Evolutionary conservation across 2,113 vertebrate species (phyloP), one percentile per base, ranked within the genome.

Genomic region (Riparia riparia): DNA sequence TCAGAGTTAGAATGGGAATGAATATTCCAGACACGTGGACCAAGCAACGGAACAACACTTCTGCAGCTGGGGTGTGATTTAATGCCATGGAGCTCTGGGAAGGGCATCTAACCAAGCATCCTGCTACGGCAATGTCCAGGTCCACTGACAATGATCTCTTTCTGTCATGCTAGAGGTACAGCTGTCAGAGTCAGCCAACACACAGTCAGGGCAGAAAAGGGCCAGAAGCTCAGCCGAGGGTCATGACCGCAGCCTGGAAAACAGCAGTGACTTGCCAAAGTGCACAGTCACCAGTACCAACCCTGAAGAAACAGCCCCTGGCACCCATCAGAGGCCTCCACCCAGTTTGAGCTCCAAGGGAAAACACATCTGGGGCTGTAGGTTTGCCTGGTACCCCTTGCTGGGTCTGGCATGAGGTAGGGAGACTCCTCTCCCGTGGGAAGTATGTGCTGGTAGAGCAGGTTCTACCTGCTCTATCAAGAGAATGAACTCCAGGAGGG

Each of bases 351-450:
- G 18, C 1, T 68, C 9, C 14, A 4, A 4, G 12, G 32, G 10
- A 61, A 14, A 7, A 49, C 5, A 7, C 1, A 8, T 17, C 17
- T 7, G 2, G 19, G 34, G 17, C 29, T 78, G 5, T 5, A 12
- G 14, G 12, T 6, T 4, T 64, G 9, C 7, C 28, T 78, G 50
- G 8, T 39, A 7, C 6, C 24, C 34, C n/a, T 93, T 1, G 0
- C 25, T 22, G 7, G 12, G 21, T 7, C 31, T 68, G 19, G 19
- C 15, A 49, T 1, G 1, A 42, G 24, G 14, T 2, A 81, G 12
- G 31, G 42, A 57, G 4, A 6, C 32, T 82, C 24, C 19, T 73
- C 16, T n/a, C 25, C 32, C 1, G 0, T 4, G 29, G 26, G 18
- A 72, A 24, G 7, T 41, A 8, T 0, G 1, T 1, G 2, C 22